Conservation (phyloP, 2,888 invertebrate genomes). For the Drosophila birchii region DNA sequence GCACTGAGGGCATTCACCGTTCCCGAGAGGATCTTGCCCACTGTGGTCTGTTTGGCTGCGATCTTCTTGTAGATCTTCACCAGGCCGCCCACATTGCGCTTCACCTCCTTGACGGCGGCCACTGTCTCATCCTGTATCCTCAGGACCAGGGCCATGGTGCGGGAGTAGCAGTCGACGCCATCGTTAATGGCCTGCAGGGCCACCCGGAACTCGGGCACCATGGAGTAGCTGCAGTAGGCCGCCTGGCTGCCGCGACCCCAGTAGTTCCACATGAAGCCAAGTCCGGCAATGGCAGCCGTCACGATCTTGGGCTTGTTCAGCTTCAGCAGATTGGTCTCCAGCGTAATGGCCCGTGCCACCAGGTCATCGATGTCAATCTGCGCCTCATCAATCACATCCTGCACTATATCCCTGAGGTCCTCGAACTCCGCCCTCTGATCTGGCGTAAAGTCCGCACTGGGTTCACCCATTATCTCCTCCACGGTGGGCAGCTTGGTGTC, state of each 20-base stretch:
- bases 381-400: slow-evolving; percentile 76
- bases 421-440: slow-evolving; percentile 63
- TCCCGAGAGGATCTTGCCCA: slow-evolving; percentile 76
- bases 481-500: slow-evolving; percentile 69
- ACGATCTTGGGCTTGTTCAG: slow-evolving; percentile 76
- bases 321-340: slow-evolving; percentile 61
- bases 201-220: slow-evolving; percentile 72
- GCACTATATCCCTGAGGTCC: slow-evolving; percentile 68
- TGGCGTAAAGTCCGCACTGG: slow-evolving; percentile 39
- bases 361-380: slow-evolving; percentile 67
- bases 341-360: slow-evolving; percentile 58
- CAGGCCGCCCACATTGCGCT: slow-evolving; percentile 62
- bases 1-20: slow-evolving; percentile 71
- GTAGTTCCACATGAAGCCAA: slow-evolving; percentile 57
- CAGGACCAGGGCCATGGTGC: slow-evolving; percentile 62
- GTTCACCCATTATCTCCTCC: slow-evolving; percentile 60
- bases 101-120: slow-evolving; percentile 67
- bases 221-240: slow-evolving; percentile 78
- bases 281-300: slow-evolving; percentile 56
- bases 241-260: slow-evolving; percentile 64
- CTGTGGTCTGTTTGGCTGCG: slow-evolving; percentile 64
- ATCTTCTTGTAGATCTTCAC: slow-evolving; percentile 78
- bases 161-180: slow-evolving; percentile 75
- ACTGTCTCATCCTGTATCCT: slow-evolving; percentile 72
- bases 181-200: slow-evolving; percentile 70